phyloP scores from a whole-genome alignment of 2,113 vertebrate genomes.

The Alethe castanea region DNA sequence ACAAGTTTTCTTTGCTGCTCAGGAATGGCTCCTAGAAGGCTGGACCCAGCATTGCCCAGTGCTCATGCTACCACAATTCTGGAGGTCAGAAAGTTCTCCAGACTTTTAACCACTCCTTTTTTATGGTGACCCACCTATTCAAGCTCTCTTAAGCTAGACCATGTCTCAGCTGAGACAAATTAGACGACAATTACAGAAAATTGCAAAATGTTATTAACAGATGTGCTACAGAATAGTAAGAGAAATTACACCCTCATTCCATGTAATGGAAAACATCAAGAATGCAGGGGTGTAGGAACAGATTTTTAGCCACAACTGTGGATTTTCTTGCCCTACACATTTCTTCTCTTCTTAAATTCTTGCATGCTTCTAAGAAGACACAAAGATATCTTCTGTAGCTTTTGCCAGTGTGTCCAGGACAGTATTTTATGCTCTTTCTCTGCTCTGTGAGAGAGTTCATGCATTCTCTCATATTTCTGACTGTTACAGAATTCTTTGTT shows the following conservation, averaged over 20 bases:
- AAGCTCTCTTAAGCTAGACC: not conserved
- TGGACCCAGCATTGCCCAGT: not conserved
- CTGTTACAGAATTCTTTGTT: not conserved
- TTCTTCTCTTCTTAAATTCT: not conserved
- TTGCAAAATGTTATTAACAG: not conserved
- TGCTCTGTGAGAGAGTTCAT: not conserved
- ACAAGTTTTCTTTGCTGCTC: not conserved
- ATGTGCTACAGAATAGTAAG: not conserved
- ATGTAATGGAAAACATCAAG: not conserved
- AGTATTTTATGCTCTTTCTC: not conserved
- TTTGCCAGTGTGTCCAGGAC: not conserved
- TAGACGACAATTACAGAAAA: not conserved
- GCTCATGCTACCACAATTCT: not conserved
- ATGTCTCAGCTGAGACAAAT: not conserved
- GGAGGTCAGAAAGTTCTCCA: not conserved
- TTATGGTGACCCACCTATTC: not conserved
- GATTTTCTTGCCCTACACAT: not conserved
- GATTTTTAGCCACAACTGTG: not conserved
- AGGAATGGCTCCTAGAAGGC: not conserved
- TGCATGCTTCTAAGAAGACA: not conserved
- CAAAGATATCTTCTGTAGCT: rapidly evolving
- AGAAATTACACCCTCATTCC: not conserved
- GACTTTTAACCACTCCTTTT: not conserved
- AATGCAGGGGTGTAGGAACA: not conserved
- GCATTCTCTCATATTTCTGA: not conserved